Conservation (phyloP, 2,888 invertebrate genomes). For the Antitype chi region DNA sequence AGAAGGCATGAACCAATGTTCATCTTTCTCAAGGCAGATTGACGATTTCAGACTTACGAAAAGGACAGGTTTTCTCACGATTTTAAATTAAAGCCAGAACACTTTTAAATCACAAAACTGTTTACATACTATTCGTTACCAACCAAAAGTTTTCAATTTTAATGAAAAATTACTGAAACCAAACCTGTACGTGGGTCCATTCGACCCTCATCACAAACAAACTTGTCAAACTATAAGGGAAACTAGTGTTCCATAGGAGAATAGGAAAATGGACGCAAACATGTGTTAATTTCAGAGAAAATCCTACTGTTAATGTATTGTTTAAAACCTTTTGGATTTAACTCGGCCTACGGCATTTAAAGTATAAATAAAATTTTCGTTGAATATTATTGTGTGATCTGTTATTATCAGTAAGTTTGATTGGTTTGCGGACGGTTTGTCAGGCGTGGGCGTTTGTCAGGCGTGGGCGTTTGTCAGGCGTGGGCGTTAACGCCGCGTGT, state of each 20-base stretch:
- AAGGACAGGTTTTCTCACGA: too few species aligned
- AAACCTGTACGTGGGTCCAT: conserved; percentile 25
- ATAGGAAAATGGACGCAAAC: conserved; percentile 19
- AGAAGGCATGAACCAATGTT: too few species aligned
- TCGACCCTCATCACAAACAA: conserved; percentile 59
- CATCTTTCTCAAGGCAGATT: too few species aligned
- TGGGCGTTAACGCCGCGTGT: neutral
- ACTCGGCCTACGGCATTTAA: neutral
- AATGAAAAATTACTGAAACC: conserved; percentile 58
- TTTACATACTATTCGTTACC: neutral
- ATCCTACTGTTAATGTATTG: neutral
- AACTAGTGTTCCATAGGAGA: conserved; percentile 41
- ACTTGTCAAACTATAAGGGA: conserved; percentile 58
- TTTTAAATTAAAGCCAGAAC: too few species aligned
- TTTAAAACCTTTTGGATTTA: neutral
- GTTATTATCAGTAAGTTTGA: neutral
- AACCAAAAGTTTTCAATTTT: conserved; percentile 34
- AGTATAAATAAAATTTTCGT: neutral
- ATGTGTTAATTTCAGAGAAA: conserved; percentile 32
- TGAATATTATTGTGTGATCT: neutral
- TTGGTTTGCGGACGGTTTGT: neutral
- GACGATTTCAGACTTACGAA: too few species aligned
- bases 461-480: neutral
- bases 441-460: neutral
- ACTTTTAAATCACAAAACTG: too few species aligned